A percentile compares a stretch with the other conserved stretches of the same genome.
These are phyloP conservation scores for Plecotus auritus DNA, from an alignment of 2,113 vertebrate genomes.

Conservation along the genomic window DNA sequence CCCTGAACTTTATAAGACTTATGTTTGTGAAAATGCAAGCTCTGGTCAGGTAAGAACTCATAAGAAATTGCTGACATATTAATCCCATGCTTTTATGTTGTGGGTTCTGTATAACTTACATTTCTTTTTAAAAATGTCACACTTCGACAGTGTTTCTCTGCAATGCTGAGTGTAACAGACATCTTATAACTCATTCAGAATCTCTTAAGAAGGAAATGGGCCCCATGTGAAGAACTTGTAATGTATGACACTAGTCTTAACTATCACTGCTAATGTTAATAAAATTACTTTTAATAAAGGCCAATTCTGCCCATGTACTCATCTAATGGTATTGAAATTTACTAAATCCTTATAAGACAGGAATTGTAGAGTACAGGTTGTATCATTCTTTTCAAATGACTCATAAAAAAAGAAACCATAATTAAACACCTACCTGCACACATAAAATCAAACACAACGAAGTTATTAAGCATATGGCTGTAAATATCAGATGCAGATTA, in stretches of 20 bases:
- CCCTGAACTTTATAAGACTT: slow-evolving; percentile 88
- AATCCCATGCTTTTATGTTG: not conserved
- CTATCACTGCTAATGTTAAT: not conserved
- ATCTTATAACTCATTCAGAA: not conserved
- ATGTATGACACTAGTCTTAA: not conserved
- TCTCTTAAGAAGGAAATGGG: not conserved
- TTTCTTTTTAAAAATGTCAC: not conserved
- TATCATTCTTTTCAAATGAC: not conserved
- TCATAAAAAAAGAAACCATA: not conserved
- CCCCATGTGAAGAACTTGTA: not conserved
- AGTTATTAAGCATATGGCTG: not conserved
- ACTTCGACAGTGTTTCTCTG: not conserved
- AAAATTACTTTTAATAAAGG: not conserved
- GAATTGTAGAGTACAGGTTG: not conserved
- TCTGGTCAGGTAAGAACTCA: slow-evolving; percentile 86
- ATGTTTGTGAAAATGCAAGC: slow-evolving; percentile 91
- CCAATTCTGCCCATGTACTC: not conserved
- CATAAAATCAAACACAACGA: not conserved
- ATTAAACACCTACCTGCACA: not conserved
- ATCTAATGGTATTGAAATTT: not conserved
- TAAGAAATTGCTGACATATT: rapidly evolving
- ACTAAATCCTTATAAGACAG: not conserved
- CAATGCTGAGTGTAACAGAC: not conserved
- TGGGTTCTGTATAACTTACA: not conserved
- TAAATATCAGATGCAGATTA: not conserved